A percentile compares a stretch with the other conserved stretches of the same genome.
These are phyloP conservation scores for Benitochromis conjunctus DNA, from an alignment of 2,113 vertebrate genomes.

Conservation along the genomic window DNA sequence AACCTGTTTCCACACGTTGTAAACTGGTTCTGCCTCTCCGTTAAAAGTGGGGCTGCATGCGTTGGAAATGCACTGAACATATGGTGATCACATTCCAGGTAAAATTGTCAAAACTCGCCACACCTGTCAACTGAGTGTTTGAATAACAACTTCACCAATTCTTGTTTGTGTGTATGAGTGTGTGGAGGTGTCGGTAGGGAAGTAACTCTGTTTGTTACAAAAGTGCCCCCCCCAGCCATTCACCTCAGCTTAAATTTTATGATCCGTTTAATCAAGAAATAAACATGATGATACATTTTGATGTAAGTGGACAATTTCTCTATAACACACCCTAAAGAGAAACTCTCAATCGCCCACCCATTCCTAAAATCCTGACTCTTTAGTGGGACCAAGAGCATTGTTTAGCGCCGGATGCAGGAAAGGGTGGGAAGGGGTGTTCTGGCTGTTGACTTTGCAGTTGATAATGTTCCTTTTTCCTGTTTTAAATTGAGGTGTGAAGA, in stretches of 20 bases:
- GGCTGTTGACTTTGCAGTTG: constrained; percentile 40
- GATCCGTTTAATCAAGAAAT: not conserved
- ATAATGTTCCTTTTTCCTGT: constrained; percentile 71
- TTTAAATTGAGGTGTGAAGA: constrained; percentile 29
- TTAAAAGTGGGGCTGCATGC: not conserved
- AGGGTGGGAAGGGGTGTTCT: constrained; percentile 67
- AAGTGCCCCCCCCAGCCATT: not conserved
- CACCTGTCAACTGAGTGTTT: not conserved
- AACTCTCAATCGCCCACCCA: not conserved
- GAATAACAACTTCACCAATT: not conserved
- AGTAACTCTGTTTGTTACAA: not conserved
- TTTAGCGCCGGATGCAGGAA: constrained; percentile 78
- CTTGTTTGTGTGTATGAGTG: not conserved
- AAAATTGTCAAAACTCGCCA: not conserved
- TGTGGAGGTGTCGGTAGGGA: not conserved
- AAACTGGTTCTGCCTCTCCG: constrained; percentile 41
- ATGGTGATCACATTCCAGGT: not conserved
- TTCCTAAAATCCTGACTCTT: constrained; percentile 8
- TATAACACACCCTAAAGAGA: not conserved
- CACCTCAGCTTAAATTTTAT: not conserved
- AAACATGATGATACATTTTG: not conserved
- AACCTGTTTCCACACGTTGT: constrained; percentile 53
- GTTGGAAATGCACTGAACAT: not conserved
- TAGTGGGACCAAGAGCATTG: constrained; percentile 50
- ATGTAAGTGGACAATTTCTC: not conserved